Evolutionary conservation across 2,797 vertebrate species (phyloP).

Genomic region (Prionace glauca): DNA sequence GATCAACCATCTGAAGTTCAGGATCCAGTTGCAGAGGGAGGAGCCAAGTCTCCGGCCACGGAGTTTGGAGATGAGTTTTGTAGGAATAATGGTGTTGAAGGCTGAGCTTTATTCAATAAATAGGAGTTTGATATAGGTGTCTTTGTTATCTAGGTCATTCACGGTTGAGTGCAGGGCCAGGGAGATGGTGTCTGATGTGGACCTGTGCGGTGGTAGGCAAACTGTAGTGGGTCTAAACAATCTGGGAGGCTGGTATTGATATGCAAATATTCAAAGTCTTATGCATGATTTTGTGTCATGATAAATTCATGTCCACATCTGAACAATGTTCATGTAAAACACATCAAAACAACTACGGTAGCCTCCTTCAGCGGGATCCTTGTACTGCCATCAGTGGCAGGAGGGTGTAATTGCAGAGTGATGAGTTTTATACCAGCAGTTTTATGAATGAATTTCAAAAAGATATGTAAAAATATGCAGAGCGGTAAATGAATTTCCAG

Average conservation of each 20-base stretch:
- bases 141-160: no score
- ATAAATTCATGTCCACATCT: not conserved
- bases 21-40: no score
- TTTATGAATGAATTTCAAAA: not conserved
- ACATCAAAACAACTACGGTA: not conserved
- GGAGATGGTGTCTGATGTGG: no score
- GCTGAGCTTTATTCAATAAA: no score
- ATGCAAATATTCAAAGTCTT: not conserved
- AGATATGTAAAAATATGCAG: not conserved
- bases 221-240: no score
- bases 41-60: no score
- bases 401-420: not conserved
- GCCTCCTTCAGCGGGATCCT: not conserved
- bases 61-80: no score
- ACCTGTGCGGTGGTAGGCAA: no score
- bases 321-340: not conserved
- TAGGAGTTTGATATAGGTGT: no score
- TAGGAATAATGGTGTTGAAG: no score
- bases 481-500: not conserved
- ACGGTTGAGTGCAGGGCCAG: no score
- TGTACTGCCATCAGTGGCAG: not conserved
- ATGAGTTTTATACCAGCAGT: not conserved
- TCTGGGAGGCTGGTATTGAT: not conserved
- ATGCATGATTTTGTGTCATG: not conserved
- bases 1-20: no score